These are phyloP conservation scores for Brenthis daphne DNA, from an alignment of 2,888 invertebrate species.

Conservation along the genomic window DNA sequence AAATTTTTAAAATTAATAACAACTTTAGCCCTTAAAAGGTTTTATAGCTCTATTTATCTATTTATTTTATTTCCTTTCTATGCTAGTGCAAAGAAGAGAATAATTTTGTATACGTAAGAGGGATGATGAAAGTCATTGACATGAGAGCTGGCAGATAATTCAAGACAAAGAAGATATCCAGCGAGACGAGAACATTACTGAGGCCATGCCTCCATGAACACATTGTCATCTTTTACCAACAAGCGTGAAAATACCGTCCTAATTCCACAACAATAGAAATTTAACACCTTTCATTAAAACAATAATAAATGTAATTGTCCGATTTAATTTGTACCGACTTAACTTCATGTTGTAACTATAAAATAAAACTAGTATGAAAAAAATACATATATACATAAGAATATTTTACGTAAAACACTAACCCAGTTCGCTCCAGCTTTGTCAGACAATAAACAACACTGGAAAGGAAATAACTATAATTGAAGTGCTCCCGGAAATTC, in stretches of 20 bases:
- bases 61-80: background rate
- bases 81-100: background rate
- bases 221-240: constrained; percentile 52
- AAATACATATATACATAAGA: background rate
- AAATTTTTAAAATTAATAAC: too few species aligned
- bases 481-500: constrained; percentile 23
- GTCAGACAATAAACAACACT: constrained; percentile 12
- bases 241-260: constrained; percentile 40
- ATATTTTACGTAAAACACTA: background rate
- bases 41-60: too few species aligned
- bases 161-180: constrained; percentile 19
- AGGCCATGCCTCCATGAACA: constrained; percentile 54
- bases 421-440: constrained; percentile 11
- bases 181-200: constrained; percentile 44
- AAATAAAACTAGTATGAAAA: background rate
- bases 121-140: constrained; percentile 3
- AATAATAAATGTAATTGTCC: background rate
- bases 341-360: background rate
- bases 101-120: background rate
- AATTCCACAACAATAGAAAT: constrained; percentile 21
- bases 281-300: constrained; percentile 36
- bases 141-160: constrained; percentile 15
- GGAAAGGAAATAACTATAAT: constrained; percentile 24
- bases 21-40: too few species aligned
- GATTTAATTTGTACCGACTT: background rate